phyloP scores from a whole-genome alignment of 2,888 invertebrate genomes.

The Drosophila conformis region DNA sequence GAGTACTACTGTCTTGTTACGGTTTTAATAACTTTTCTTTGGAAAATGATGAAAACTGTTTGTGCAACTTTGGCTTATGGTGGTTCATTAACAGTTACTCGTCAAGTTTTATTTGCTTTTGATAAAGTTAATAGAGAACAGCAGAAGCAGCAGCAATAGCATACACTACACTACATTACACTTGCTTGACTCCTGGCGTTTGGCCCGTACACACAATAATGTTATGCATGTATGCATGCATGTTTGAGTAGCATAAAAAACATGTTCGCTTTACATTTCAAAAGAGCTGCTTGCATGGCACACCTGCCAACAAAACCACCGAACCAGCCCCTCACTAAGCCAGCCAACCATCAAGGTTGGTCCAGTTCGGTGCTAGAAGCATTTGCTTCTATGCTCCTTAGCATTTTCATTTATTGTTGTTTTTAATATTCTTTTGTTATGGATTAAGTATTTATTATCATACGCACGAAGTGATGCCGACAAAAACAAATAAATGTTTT shows the following conservation, averaged over 20 bases:
- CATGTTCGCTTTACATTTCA: constrained; percentile 79
- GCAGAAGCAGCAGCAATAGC: constrained; percentile 2
- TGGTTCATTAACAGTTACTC: constrained; percentile 62
- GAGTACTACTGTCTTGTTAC: constrained; percentile 25
- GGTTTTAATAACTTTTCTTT: constrained; percentile 71
- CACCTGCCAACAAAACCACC: constrained; percentile 8
- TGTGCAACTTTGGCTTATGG: constrained; percentile 61
- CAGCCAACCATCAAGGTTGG: neutral
- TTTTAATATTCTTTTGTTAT: constrained; percentile 79
- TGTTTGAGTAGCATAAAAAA: constrained; percentile 68
- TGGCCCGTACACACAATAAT: constrained; percentile 60
- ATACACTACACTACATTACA: neutral
- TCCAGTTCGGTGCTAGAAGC: constrained; percentile 37
- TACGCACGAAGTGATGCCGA: constrained; percentile 78
- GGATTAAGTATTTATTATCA: constrained; percentile 80
- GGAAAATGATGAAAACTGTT: constrained; percentile 53
- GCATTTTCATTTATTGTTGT: constrained; percentile 78
- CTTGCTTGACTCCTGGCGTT: constrained; percentile 46
- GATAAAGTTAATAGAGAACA: constrained; percentile 44
- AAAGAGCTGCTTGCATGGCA: constrained; percentile 64
- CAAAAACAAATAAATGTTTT: constrained; percentile 78
- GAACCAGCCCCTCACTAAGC: neutral
- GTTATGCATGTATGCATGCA: constrained; percentile 74
- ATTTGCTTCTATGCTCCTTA: constrained; percentile 85
- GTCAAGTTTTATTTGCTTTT: constrained; percentile 59